Evolutionary conservation across 2,888 invertebrate species (phyloP).

Genomic region (Julus scandinavius): DNA sequence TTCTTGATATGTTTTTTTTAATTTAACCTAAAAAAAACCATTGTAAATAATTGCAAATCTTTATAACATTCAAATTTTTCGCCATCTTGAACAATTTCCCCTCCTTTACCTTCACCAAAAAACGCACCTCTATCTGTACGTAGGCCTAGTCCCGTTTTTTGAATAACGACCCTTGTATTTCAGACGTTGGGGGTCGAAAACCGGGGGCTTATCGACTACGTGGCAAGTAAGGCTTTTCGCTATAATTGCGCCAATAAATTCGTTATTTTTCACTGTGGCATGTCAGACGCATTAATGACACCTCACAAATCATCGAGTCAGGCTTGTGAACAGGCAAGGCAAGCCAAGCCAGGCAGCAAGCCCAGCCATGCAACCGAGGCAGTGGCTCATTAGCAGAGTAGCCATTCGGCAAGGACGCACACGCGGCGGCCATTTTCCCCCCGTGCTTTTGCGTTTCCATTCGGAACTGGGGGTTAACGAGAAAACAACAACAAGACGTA

Average conservation of each 20-base stretch:
- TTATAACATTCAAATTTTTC: too few species aligned
- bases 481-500: background rate
- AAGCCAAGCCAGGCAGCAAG: background rate
- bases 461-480: background rate
- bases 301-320: constrained; percentile 59
- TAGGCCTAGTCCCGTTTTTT: background rate
- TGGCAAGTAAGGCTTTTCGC: constrained; percentile 40
- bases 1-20: too few species aligned
- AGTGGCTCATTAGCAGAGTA: constrained; percentile 48
- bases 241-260: constrained; percentile 59
- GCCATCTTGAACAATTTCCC: background rate
- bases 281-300: constrained; percentile 59
- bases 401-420: constrained; percentile 42
- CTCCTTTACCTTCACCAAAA: background rate
- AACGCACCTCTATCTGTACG: background rate
- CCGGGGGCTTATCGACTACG: constrained; percentile 43
- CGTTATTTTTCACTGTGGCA: constrained; percentile 59
- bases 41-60: too few species aligned
- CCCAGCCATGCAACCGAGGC: background rate
- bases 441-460: background rate
- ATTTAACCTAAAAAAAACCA: too few species aligned
- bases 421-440: constrained; percentile 33
- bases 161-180: background rate
- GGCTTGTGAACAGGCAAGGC: background rate
- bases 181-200: background rate